Percentiles rank a stretch among this genome's conserved stretches.
Conservation (phyloP, 2,113 vertebrate genomes). For the Etheostoma spectabile region DNA sequence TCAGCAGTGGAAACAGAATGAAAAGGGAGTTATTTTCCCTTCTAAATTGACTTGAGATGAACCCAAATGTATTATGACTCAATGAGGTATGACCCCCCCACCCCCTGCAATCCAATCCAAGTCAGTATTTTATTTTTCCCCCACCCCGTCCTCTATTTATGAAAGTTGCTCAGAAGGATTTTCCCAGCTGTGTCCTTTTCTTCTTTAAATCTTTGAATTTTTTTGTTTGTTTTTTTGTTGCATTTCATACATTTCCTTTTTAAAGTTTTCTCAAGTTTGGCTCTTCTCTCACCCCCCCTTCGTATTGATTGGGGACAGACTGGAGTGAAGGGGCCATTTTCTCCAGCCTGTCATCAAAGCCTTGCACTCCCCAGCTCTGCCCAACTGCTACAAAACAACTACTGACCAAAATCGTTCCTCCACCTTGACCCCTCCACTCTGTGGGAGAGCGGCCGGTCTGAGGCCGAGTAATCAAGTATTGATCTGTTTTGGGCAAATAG, state of each 20-base stretch:
- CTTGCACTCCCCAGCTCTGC: not conserved
- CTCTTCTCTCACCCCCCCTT: too few relatives aligned
- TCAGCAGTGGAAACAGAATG: not conserved
- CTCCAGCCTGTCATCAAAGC: conserved; percentile 36
- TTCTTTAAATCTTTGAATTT: not conserved
- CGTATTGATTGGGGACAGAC: not conserved
- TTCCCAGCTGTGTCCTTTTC: not conserved
- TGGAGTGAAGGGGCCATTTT: conserved; percentile 15
- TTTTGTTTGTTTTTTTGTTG: not conserved
- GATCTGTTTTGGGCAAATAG: conserved; percentile 17
- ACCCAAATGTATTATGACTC: not conserved
- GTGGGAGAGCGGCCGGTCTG: not conserved
- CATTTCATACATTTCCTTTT: not conserved
- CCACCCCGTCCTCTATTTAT: not conserved
- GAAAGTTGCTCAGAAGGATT: conserved; percentile 12
- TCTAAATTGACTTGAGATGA: not conserved
- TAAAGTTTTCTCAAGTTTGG: not conserved
- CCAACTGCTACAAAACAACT: conserved; percentile 5
- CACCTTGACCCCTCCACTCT: not conserved
- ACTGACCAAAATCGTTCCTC: conserved; percentile 1
- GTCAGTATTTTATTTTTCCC: not conserved
- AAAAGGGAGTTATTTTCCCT: not conserved
- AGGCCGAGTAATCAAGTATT: conserved; percentile 27
- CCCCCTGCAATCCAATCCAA: not conserved
- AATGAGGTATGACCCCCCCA: not conserved